Evolutionary conservation across 2,113 vertebrate genomes (phyloP).

Genomic region (Thalassarche chlororhynchos): DNA sequence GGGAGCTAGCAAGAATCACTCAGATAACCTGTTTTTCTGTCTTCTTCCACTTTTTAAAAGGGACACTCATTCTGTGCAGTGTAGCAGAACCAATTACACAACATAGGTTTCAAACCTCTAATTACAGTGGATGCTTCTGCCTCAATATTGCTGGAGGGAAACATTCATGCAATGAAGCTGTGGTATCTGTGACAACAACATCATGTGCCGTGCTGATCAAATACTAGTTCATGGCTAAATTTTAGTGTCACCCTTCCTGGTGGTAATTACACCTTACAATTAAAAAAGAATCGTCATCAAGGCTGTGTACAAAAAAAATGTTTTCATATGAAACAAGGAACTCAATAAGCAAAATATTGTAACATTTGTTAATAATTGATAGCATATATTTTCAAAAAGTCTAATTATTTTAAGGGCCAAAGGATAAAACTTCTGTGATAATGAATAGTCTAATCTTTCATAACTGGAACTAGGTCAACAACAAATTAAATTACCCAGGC

Average conservation of each 20-base stretch:
- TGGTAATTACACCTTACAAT: neutral
- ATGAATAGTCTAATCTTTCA: neutral
- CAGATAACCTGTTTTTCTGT: neutral
- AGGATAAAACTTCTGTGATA: neutral
- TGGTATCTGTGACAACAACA: neutral
- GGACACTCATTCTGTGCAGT: neutral
- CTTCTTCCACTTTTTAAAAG: neutral
- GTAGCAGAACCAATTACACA: slow-evolving; percentile 29
- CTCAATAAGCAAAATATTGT: neutral
- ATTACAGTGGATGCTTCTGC: slow-evolving; percentile 12
- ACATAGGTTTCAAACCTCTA: neutral
- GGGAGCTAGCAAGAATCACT: neutral
- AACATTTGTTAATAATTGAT: neutral
- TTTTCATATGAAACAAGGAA: neutral
- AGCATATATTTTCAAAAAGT: neutral
- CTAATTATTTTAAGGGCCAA: neutral
- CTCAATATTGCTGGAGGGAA: slow-evolving; percentile 6
- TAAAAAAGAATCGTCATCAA: neutral
- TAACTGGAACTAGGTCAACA: slow-evolving; percentile 28
- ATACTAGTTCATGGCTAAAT: neutral
- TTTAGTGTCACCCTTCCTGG: neutral
- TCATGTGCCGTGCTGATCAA: neutral
- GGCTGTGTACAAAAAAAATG: neutral
- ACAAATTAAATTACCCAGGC: neutral
- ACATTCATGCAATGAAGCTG: neutral